These are phyloP conservation scores for Panagrolaimus sp. DNA, from an alignment of 1,140 invertebrate species.

Conservation along the genomic window DNA sequence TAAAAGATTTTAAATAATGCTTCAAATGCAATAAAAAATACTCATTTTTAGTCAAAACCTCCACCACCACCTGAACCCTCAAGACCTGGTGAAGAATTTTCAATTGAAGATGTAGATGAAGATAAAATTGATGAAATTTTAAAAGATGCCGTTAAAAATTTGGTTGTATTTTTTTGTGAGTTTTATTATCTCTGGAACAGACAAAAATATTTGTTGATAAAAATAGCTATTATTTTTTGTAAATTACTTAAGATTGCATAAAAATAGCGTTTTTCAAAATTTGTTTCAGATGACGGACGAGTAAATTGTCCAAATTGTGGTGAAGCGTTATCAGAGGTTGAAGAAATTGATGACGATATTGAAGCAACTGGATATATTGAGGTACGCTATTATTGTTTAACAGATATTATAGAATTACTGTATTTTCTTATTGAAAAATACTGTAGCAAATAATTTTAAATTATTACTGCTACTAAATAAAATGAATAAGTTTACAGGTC, in stretches of 20 bases:
- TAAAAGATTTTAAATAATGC: too few species aligned
- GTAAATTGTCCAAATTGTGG: constrained; percentile 53
- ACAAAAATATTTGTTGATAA: not conserved
- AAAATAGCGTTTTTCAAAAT: too few species aligned
- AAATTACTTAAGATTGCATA: too few species aligned
- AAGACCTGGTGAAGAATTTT: constrained; percentile 33
- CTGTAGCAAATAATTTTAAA: not conserved
- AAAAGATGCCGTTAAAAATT: constrained; percentile 51
- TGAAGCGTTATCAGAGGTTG: constrained; percentile 51
- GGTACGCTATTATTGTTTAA: constrained; percentile 28
- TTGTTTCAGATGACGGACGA: constrained; percentile 51
- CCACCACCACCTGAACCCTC: not conserved
- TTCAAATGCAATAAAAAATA: not conserved
- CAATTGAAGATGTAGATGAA: constrained; percentile 58
- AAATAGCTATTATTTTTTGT: too few species aligned
- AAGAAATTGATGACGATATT: constrained; percentile 58
- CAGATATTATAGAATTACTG: too few species aligned
- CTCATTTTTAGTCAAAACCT: not conserved
- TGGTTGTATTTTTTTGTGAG: constrained; percentile 58
- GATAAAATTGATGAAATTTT: constrained; percentile 57
- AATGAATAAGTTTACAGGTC: too few species aligned
- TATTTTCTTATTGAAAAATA: too few species aligned
- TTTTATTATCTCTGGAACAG: constrained; percentile 6
- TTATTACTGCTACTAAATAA: too few species aligned
- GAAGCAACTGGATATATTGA: constrained; percentile 57